Evolutionary conservation across 2,888 invertebrate species (phyloP).

Genomic region (Drosophila stalkeri): DNA sequence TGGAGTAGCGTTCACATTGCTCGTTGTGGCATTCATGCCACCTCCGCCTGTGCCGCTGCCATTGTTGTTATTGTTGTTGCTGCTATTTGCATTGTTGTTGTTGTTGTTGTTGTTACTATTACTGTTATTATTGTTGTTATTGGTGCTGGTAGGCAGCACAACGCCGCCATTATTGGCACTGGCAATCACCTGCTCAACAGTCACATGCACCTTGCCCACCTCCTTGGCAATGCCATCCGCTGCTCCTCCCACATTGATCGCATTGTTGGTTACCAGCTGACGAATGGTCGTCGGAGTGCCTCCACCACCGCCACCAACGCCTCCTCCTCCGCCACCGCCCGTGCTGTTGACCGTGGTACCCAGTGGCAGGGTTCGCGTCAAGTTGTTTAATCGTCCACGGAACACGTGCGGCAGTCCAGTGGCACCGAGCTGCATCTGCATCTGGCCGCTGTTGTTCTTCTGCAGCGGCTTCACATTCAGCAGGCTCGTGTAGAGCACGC

Average conservation of each 20-base stretch:
- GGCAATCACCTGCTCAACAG: conserved; percentile 70
- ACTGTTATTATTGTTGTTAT: conserved; percentile 50
- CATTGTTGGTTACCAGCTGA: conserved; percentile 69
- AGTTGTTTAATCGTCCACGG: conserved; percentile 81
- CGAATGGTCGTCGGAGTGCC: conserved; percentile 54
- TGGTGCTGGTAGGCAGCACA: conserved; percentile 58
- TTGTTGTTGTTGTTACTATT: conserved; percentile 42
- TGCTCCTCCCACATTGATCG: conserved; percentile 61
- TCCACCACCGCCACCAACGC: not conserved
- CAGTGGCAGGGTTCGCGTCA: conserved; percentile 80
- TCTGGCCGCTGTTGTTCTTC: conserved; percentile 83
- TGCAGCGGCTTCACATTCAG: conserved; percentile 83
- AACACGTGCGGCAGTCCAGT: conserved; percentile 80
- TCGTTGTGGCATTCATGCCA: conserved; percentile 54
- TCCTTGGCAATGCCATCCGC: conserved; percentile 52
- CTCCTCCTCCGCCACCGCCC: conserved; percentile 21
- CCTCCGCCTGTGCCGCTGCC: conserved; percentile 32
- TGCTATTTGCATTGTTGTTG: conserved; percentile 28
- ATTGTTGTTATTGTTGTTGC: conserved; percentile 26
- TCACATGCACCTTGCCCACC: conserved; percentile 64
- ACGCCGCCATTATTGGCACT: conserved; percentile 73
- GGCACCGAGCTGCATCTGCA: conserved; percentile 83
- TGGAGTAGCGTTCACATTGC: conserved; percentile 66
- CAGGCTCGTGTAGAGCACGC: conserved; percentile 84
- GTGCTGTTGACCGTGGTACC: conserved; percentile 73